Conservation (phyloP, 2,113 vertebrate genomes). For the Odobenus rosmarus region DNA sequence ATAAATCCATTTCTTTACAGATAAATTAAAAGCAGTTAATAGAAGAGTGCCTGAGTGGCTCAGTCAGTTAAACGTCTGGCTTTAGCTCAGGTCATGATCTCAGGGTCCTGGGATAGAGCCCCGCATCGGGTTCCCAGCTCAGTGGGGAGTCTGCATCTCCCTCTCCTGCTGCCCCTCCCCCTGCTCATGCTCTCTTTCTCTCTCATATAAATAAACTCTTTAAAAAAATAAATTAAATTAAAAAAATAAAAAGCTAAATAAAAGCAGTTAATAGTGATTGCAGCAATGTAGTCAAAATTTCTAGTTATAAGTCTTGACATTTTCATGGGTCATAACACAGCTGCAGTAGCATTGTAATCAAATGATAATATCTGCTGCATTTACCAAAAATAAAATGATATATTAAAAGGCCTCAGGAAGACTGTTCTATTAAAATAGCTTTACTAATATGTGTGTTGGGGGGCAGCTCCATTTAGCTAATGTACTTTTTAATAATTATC, state of each 20-base stretch:
- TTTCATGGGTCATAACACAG: conserved; percentile 68
- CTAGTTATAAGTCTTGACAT: conserved; percentile 9
- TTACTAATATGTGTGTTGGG: not conserved
- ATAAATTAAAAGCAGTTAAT: not conserved
- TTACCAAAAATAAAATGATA: conserved; percentile 47
- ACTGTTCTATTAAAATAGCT: conserved; percentile 26
- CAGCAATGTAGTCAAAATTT: conserved; percentile 29
- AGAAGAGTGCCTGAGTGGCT: not conserved
- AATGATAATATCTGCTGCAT: not conserved
- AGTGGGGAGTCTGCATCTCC: not conserved
- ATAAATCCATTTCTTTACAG: not conserved
- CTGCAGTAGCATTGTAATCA: conserved; percentile 1
- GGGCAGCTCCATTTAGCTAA: conserved; percentile 45
- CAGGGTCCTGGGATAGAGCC: not conserved
- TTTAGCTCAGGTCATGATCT: not conserved
- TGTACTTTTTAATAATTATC: not conserved
- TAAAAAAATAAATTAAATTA: not conserved
- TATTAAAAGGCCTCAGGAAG: conserved; percentile 44
- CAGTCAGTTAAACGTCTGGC: not conserved
- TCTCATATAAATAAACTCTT: not conserved
- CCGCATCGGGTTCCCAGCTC: not conserved
- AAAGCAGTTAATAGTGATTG: not conserved
- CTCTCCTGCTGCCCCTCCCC: not conserved
- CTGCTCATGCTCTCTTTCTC: not conserved
- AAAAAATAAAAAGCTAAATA: not conserved